Evolutionary conservation across 2,797 vertebrate genomes (phyloP).

Genomic region (Leuciscus waleckii): DNA sequence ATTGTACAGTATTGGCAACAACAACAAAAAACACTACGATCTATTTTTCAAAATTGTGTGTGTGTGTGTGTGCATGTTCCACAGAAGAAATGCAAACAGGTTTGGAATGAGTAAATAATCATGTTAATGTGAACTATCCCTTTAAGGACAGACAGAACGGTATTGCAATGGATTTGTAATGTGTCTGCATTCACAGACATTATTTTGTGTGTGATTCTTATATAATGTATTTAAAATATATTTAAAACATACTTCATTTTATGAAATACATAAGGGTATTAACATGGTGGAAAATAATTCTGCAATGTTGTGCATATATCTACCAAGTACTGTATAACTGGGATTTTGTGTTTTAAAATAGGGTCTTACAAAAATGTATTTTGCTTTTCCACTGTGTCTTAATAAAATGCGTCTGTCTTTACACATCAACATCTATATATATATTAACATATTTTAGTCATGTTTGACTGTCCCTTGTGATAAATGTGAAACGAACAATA

Average conservation of each 20-base stretch:
- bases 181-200: neutral
- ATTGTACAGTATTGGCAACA: neutral
- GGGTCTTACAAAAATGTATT: conserved; percentile 68
- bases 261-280: conserved; percentile 32
- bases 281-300: conserved; percentile 27
- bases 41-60: neutral
- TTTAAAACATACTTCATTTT: conserved; percentile 13
- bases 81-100: neutral
- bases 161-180: neutral
- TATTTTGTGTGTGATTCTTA: conserved; percentile 10
- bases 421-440: conserved; percentile 73
- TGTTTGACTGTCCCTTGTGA: conserved; percentile 73
- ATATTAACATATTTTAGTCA: conserved; percentile 82
- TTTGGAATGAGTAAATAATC: neutral
- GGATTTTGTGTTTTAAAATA: conserved; percentile 60
- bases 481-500: conserved; percentile 77
- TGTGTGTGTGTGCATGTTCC: too few relatives aligned
- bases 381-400: conserved; percentile 66
- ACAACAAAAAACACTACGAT: neutral
- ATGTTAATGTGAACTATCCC: neutral
- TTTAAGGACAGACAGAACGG: neutral
- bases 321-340: conserved; percentile 60
- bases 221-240: conserved; percentile 22
- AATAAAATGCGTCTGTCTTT: conserved; percentile 69
- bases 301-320: conserved; percentile 49